Percentiles rank a stretch among this genome's conserved stretches.
These are phyloP conservation scores for Phylloscopus whistleri DNA, from an alignment of 2,113 vertebrate genomes.

Conservation along the genomic window DNA sequence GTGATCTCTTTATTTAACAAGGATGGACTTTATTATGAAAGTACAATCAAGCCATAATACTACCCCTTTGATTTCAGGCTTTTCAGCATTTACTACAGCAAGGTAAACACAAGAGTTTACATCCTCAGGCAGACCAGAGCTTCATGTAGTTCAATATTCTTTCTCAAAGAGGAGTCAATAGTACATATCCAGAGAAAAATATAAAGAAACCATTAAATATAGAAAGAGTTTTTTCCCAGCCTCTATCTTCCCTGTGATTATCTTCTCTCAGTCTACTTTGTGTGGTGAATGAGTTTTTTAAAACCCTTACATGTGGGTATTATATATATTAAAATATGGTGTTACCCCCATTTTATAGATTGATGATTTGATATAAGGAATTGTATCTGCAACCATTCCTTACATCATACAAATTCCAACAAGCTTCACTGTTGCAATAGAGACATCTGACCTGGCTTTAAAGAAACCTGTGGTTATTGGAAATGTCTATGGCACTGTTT, in stretches of 20 bases:
- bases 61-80: neutral
- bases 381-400: neutral
- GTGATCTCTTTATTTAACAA: conserved; percentile 40
- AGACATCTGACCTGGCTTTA: neutral
- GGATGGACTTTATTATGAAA: conserved; percentile 56
- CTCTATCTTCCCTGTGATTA: neutral
- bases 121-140: neutral
- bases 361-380: neutral
- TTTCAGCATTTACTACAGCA: conserved; percentile 2
- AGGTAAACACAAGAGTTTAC: neutral
- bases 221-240: neutral
- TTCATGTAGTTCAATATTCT: neutral
- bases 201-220: neutral
- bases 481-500: neutral
- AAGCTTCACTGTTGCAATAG: neutral
- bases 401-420: neutral
- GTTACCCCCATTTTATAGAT: neutral
- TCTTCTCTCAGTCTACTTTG: neutral
- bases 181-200: neutral
- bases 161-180: neutral
- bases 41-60: neutral
- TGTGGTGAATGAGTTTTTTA: neutral
- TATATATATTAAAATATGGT: neutral
- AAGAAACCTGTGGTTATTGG: neutral
- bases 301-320: neutral